These are phyloP conservation scores for Lemur catta DNA, from an alignment of 2,797 vertebrate genomes.

Conservation along the genomic window DNA sequence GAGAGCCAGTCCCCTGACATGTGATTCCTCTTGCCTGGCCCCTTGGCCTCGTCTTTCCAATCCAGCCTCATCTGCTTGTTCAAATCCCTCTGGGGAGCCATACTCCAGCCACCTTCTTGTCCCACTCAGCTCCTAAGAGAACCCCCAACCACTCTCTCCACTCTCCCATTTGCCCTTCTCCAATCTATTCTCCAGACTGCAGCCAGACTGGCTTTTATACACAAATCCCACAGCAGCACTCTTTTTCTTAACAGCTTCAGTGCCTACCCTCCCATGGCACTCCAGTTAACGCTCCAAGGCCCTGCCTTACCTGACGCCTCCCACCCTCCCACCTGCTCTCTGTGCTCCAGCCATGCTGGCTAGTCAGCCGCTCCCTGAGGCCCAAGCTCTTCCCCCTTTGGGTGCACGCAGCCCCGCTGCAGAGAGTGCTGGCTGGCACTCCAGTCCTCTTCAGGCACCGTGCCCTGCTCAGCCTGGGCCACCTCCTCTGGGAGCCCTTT, in stretches of 20 bases:
- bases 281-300: neutral
- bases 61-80: neutral
- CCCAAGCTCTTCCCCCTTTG: neutral
- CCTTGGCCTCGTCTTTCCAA: neutral
- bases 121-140: neutral
- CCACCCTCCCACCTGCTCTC: neutral
- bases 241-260: neutral
- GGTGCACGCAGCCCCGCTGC: accelerated
- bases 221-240: too few relatives aligned
- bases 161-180: neutral
- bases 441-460: neutral
- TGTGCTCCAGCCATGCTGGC: neutral
- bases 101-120: neutral
- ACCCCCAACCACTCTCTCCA: neutral
- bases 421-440: neutral
- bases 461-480: neutral
- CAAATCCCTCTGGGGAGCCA: neutral
- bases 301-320: neutral
- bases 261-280: neutral
- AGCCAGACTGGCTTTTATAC: neutral
- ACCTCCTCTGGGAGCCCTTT: neutral
- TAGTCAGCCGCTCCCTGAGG: neutral
- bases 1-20: neutral
- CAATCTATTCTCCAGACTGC: neutral
- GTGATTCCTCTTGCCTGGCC: neutral